Evolutionary conservation across 2,888 invertebrate genomes (phyloP), one percentile per base, ranked within the genome.

Genomic region (Pachymerium ferrugineum): DNA sequence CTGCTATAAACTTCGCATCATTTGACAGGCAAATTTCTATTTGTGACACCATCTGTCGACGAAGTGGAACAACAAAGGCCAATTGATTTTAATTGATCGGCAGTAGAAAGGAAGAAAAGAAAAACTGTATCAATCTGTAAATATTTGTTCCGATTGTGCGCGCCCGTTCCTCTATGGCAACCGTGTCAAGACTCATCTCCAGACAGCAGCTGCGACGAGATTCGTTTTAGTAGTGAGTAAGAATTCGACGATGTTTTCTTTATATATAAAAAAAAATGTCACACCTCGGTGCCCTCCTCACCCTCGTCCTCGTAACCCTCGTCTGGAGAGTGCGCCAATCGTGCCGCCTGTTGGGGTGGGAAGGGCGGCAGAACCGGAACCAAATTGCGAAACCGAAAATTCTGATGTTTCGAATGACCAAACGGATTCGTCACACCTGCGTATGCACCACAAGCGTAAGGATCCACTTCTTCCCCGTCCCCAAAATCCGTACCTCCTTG

Each of bases 301-400:
- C 84, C 86, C 78, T 92, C 93, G 42, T 92, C 93, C 73, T 91
- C 93, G 82, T 93, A 93, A 19, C 92, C 93, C 83, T 93, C 93
- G 81, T 93, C 93, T 38, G 92, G 92, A 30, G 76, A 76, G 69
- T 76, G 75, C 42, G 74, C 74, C 42, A 75, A 74, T 31, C 74
- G 76, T 62, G 73, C 70, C 69, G 76, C 70, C 47, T 76, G 76
- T 28, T 72, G 74, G 54, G 76, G 69, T 22, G 76, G 76, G 35
- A 75, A 76, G 29, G 76, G 76, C 22, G 76, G 76, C 69, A 76
- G 69, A 72, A 76, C 76, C 62, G 76, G 76, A 73, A 76, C 76
- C 70, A 76, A 67, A 73, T 76, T 74, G 28, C 76, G 76, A 33
- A 76, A 74, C 28, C 76, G 74, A 33, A 71, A 22, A 62, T 70